Evolutionary conservation across 1,140 invertebrate species (phyloP).

Genomic region (Carposina sasakii): DNA sequence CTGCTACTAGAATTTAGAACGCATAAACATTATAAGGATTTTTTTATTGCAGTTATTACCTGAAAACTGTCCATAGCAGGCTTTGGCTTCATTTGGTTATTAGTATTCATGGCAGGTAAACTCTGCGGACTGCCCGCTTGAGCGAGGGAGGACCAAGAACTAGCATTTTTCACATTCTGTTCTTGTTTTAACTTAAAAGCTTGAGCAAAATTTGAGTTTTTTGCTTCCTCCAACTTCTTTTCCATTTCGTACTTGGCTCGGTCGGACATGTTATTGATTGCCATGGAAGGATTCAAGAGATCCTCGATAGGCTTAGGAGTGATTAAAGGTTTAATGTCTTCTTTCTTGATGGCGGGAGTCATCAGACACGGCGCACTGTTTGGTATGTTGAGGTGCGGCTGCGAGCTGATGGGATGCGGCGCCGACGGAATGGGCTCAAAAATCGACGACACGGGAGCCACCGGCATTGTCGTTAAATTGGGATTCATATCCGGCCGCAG

Average conservation of each 20-base stretch:
- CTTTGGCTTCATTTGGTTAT: constrained; percentile 75
- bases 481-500: constrained; percentile 49
- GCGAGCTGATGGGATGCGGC: constrained; percentile 59
- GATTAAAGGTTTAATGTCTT: constrained; percentile 73
- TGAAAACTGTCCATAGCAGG: constrained; percentile 82
- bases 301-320: constrained; percentile 77
- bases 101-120: constrained; percentile 70
- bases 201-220: constrained; percentile 77
- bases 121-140: constrained; percentile 84
- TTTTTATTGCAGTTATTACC: constrained; percentile 33
- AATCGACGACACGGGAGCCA: constrained; percentile 76
- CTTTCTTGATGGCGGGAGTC: constrained; percentile 70
- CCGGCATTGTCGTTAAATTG: constrained; percentile 44
- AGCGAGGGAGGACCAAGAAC: constrained; percentile 93
- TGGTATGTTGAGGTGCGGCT: constrained; percentile 62
- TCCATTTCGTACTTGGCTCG: constrained; percentile 68
- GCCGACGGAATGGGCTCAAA: constrained; percentile 76
- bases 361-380: constrained; percentile 66
- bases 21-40: constrained; percentile 6
- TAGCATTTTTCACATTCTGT: constrained; percentile 89
- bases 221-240: constrained; percentile 59
- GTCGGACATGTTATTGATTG: constrained; percentile 64
- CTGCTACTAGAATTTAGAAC: constrained; percentile 6
- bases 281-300: constrained; percentile 71
- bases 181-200: constrained; percentile 80